phyloP scores from a whole-genome alignment of 2,888 invertebrate genomes.

The Rhabditophanes sp. region DNA sequence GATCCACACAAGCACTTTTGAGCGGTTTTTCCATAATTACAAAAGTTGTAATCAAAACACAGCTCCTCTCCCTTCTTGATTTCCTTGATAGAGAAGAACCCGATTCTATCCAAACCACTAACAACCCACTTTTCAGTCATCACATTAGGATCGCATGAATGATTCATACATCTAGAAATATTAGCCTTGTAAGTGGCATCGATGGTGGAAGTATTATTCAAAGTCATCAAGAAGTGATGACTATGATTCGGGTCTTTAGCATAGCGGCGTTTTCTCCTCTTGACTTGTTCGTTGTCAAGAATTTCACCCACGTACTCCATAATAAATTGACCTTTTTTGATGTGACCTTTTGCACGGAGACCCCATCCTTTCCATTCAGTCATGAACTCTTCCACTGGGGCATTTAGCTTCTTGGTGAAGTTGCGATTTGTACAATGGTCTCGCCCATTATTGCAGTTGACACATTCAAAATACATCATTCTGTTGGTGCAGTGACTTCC shows the following conservation, averaged over 20 bases:
- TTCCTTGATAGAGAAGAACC: constrained; percentile 76
- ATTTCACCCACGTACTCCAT: constrained; percentile 98
- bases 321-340: constrained; percentile 71
- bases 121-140: constrained; percentile 70
- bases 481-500: constrained; percentile 22
- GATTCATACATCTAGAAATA: constrained; percentile 89
- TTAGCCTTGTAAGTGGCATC: constrained; percentile 92
- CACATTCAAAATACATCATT: constrained; percentile 50
- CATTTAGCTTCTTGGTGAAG: constrained; percentile 50
- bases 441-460: not conserved
- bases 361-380: constrained; percentile 84
- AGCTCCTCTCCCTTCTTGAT: constrained; percentile 79
- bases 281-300: constrained; percentile 74
- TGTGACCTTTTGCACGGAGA: constrained; percentile 60
- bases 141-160: constrained; percentile 94
- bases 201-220: constrained; percentile 61
- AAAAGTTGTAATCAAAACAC: constrained; percentile 96
- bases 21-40: constrained; percentile 76
- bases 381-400: constrained; percentile 59
- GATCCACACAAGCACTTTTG: constrained; percentile 88
- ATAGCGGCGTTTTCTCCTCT: constrained; percentile 69
- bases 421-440: constrained; percentile 15
- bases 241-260: constrained; percentile 52
- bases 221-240: constrained; percentile 28
- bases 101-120: constrained; percentile 50